Base-by-base conservation (phyloP, 92 coral and sea anemone species). In the Blastomussa wellsi region DNA sequence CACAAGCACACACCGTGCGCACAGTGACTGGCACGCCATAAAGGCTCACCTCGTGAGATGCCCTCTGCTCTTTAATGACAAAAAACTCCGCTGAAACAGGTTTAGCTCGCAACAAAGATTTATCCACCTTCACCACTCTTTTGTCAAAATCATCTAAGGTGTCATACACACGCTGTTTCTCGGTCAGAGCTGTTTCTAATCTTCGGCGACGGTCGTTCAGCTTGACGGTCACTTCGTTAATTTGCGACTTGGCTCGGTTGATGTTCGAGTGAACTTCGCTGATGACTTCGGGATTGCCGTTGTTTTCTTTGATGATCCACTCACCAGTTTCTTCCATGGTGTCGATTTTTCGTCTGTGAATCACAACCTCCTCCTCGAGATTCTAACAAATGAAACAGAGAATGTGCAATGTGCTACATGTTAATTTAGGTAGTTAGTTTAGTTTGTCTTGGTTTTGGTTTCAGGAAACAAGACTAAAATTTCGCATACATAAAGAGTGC, bases 291-390 rank as follows among this genome's bases (percentile, higher is more conserved):
- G 93, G 95, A 37, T 91, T 91, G 76, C 93, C 93, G 57, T 88
- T 88, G 81, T 94, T 96, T 76, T 93, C 95, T 64, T 90, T 93
- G 74, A 96, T 94, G 84, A 96, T 94, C 99, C 99, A 96, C 79
- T 96, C 96, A 1, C 99, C 99, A 22, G 98, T 95, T 78, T 96
- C 97, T 78, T 94, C 97, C 94, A 95, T 95, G 7, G 99, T 96
- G 60, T 94, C 95, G 77, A 94, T 92, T 76, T 94, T 94, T 55
- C 98, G 86, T 75, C 98, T 73, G 89, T 94, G 98, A 60, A 94
- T 94, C 5, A 94, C 94, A 5, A 94, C 98, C 72, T 94, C 98
- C 65, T 94, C 98, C 80, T 94, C 98, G 37, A 94, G 92, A 87
- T 94, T 94, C 98, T 94, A 80, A 24, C 65, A 83, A 77, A 72